Percentiles rank a stretch among this genome's conserved stretches.
These are phyloP conservation scores for Diadumene lineata DNA, from an alignment of 92 coral and sea anemone genomes.

Conservation along the genomic window DNA sequence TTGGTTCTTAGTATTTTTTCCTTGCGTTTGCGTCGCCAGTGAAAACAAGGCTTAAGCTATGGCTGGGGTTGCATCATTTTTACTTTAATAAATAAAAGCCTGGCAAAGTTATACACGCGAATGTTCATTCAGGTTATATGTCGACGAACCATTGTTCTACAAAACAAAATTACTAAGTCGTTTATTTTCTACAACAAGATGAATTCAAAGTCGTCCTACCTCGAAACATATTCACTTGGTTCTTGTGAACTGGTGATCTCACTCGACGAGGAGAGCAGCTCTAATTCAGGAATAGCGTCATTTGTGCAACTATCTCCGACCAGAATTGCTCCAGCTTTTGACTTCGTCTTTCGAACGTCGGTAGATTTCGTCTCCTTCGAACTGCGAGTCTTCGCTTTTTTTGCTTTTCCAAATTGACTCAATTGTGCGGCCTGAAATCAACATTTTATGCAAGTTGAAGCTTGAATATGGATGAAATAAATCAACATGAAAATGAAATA, in stretches of 20 bases:
- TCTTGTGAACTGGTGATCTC: conserved; percentile 46
- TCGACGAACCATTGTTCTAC: too few species aligned
- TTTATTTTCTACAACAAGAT: too few species aligned
- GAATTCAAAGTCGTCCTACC: conserved; percentile 11
- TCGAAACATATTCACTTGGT: conserved; percentile 34
- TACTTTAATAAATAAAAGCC: too few species aligned
- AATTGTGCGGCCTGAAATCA: conserved; percentile 32
- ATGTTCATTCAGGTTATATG: too few species aligned
- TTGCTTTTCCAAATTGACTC: conserved; percentile 7
- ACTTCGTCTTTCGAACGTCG: conserved; percentile 4
- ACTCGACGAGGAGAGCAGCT: conserved; percentile 51
- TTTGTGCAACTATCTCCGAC: not conserved
- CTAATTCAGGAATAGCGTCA: conserved; percentile 12
- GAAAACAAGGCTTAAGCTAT: too few species aligned
- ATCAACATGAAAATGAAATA: too few species aligned
- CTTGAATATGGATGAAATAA: not conserved
- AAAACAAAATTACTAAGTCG: too few species aligned
- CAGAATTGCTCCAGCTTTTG: not conserved
- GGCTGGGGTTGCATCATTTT: too few species aligned
- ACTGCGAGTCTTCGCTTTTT: conserved; percentile 5
- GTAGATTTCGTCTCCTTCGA: not conserved
- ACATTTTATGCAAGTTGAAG: not conserved
- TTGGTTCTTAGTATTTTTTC: too few species aligned
- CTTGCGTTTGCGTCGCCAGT: too few species aligned
- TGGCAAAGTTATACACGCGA: too few species aligned